phyloP scores from a whole-genome alignment of 2,797 vertebrate genomes.

The Pseudochaenichthys georgianus region DNA sequence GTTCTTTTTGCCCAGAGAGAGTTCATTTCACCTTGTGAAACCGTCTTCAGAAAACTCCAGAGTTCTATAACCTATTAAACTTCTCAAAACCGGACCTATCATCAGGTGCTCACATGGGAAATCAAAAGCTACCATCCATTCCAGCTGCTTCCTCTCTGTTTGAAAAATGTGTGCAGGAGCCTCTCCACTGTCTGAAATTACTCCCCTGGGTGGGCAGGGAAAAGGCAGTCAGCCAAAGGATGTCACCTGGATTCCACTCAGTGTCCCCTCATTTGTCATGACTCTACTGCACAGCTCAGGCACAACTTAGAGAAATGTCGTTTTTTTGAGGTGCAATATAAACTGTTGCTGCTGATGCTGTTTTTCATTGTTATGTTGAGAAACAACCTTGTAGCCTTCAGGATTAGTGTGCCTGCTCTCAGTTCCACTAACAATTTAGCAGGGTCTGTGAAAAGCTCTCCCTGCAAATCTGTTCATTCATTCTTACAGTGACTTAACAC shows the following conservation, averaged over 20 bases:
- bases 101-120: constrained; percentile 72
- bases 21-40: constrained; percentile 52
- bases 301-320: constrained; percentile 46
- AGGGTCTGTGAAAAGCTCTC: constrained; percentile 11
- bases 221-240: constrained; percentile 77
- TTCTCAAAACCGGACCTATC: constrained; percentile 68
- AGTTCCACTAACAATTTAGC: constrained; percentile 19
- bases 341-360: constrained; percentile 57
- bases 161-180: constrained; percentile 73
- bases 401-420: constrained; percentile 14
- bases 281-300: constrained; percentile 41
- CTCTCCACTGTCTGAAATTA: constrained; percentile 75
- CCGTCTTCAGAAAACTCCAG: constrained; percentile 50
- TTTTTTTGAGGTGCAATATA: constrained; percentile 38
- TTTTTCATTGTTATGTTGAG: constrained; percentile 56
- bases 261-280: constrained; percentile 76
- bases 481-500: neutral
- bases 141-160: constrained; percentile 70
- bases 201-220: constrained; percentile 76
- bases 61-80: constrained; percentile 64
- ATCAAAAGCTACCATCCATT: constrained; percentile 74
- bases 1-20: constrained; percentile 30
- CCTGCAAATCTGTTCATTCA: constrained; percentile 8
- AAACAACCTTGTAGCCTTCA: constrained; percentile 45
- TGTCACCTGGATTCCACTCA: constrained; percentile 74